phyloP scores from a whole-genome alignment of 2,113 vertebrate species.

The Fregata magnificens region DNA sequence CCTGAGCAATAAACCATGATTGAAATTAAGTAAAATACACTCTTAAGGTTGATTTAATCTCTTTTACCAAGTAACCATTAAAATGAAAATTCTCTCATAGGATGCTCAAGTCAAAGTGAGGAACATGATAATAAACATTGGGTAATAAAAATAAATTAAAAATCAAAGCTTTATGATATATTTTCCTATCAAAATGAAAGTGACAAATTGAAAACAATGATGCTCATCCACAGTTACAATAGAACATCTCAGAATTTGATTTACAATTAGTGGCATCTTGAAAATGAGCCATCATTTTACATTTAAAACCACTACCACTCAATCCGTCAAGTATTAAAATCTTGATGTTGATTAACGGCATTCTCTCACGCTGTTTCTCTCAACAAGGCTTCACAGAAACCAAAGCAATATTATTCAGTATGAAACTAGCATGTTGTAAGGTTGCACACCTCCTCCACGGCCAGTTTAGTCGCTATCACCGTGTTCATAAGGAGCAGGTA shows the following conservation, averaged over 20 bases:
- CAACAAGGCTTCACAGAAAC: background rate
- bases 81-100: constrained; percentile 28
- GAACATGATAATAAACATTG: constrained; percentile 28
- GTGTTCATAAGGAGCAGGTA: background rate
- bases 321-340: constrained; percentile 56
- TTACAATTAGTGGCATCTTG: constrained; percentile 61
- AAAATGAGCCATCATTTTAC: constrained; percentile 49
- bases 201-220: constrained; percentile 58
- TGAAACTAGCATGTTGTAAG: background rate
- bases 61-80: constrained; percentile 21
- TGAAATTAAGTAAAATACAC: constrained; percentile 51
- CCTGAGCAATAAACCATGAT: constrained; percentile 13
- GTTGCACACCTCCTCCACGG: background rate
- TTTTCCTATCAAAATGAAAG: constrained; percentile 47
- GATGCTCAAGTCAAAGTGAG: constrained; percentile 20
- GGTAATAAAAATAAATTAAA: constrained; percentile 62
- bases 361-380: background rate
- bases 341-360: constrained; percentile 51
- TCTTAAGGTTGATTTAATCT: constrained; percentile 47
- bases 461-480: background rate
- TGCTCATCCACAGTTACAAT: constrained; percentile 22
- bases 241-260: constrained; percentile 45
- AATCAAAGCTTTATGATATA: constrained; percentile 32
- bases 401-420: background rate
- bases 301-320: constrained; percentile 36